These are phyloP conservation scores for Campoletis sonorensis DNA, from an alignment of 1,140 invertebrate genomes.

Conservation along the genomic window DNA sequence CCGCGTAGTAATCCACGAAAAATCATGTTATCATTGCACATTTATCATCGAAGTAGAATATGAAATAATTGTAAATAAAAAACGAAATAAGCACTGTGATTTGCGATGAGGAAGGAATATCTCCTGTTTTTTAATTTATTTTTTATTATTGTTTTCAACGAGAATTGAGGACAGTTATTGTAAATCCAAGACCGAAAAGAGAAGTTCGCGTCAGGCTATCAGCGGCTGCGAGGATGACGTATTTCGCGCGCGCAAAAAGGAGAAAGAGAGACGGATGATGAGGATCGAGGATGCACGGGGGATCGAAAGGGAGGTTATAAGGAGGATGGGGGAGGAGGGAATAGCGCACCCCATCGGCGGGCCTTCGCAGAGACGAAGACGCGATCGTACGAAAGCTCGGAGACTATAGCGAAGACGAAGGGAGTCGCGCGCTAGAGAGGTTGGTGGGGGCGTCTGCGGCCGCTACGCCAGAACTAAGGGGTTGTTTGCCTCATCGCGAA, in stretches of 20 bases:
- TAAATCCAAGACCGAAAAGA: background rate
- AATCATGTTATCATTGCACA: no score
- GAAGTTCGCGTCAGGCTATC: conserved; percentile 14
- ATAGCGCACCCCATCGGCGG: conserved; percentile 66
- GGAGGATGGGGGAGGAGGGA: conserved; percentile 36
- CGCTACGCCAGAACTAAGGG: conserved; percentile 75
- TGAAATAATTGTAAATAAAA: no score
- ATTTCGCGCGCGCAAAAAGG: conserved; percentile 21
- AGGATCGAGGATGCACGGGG: background rate
- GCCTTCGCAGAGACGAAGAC: conserved; percentile 38
- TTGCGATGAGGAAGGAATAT: no score
- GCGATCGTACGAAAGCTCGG: conserved; percentile 47
- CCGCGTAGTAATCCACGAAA: background rate
- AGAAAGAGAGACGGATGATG: conserved; percentile 38
- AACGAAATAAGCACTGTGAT: no score
- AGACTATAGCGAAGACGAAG: conserved; percentile 54
- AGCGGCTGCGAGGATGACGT: conserved; percentile 15
- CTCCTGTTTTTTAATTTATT: no score
- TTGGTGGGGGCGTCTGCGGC: conserved; percentile 75
- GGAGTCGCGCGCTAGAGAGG: conserved; percentile 66
- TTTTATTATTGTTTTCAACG: background rate
- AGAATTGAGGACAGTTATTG: background rate
- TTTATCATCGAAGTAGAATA: no score
- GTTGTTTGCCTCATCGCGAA: conserved; percentile 73
- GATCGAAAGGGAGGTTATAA: background rate